Conservation (phyloP, 2,113 vertebrate species). For the Gavialis gangeticus region DNA sequence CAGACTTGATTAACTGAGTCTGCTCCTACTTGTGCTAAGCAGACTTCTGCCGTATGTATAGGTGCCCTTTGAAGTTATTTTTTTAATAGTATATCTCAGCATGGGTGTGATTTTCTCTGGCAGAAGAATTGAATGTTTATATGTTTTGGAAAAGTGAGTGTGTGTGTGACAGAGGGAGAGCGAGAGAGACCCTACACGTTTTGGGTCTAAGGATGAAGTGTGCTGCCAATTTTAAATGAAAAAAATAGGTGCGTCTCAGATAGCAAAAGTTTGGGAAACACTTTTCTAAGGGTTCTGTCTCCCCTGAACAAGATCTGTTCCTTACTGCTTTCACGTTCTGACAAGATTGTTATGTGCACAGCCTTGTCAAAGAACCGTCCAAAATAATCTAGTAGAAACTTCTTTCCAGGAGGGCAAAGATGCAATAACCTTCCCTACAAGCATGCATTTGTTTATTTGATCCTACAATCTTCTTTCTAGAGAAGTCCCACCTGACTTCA, state of each 20-base stretch:
- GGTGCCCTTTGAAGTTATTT: too few species aligned
- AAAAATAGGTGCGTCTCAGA: not conserved
- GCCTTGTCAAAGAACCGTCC: slow-evolving; percentile 23
- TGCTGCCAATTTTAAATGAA: too few species aligned
- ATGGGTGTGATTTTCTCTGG: too few species aligned
- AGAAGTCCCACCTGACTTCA: accelerated
- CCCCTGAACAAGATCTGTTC: not conserved
- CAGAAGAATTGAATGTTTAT: too few species aligned
- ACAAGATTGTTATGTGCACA: not conserved
- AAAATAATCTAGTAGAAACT: not conserved
- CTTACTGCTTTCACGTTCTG: not conserved
- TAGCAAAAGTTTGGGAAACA: not conserved
- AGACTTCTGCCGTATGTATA: too few species aligned
- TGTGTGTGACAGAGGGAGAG: too few species aligned
- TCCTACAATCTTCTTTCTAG: not conserved
- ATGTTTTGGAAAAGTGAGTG: too few species aligned
- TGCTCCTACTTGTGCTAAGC: too few species aligned
- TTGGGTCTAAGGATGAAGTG: too few species aligned
- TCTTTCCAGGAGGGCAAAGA: not conserved
- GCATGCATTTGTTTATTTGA: accelerated
- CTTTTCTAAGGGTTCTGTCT: not conserved
- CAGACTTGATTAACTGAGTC: too few species aligned
- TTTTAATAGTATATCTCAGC: too few species aligned
- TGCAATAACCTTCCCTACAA: not conserved
- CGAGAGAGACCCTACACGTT: too few species aligned